These are phyloP conservation scores for Torymus aiolomorphi DNA, from an alignment of 2,888 invertebrate genomes.

Conservation along the genomic window DNA sequence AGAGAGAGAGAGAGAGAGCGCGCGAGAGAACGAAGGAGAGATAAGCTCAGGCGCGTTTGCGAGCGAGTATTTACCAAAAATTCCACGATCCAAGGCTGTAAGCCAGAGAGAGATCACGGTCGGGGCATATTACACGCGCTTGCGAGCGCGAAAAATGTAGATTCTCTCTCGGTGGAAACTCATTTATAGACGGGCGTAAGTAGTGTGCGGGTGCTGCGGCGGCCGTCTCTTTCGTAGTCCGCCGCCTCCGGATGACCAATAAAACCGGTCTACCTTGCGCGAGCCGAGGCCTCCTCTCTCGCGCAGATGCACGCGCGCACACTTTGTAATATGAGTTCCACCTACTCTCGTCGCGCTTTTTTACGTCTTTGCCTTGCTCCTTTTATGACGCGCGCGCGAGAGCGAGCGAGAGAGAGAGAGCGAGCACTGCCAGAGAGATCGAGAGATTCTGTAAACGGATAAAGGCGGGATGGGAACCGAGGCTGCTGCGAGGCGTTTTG, in stretches of 20 bases:
- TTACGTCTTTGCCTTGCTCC: conserved; percentile 24
- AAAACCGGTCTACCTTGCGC: conserved; percentile 50
- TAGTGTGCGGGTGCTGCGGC: conserved; percentile 11
- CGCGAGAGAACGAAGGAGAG: background rate
- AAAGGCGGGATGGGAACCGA: background rate
- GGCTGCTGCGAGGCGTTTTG: background rate
- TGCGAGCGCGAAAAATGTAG: conserved; percentile 4
- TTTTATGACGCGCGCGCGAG: conserved; percentile 14
- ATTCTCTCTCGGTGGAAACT: conserved; percentile 33
- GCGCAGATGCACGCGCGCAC: conserved; percentile 27
- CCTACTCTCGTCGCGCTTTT: conserved; percentile 35
- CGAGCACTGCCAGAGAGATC: conserved; percentile 1
- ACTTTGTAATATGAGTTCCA: conserved; percentile 44
- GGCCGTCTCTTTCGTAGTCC: conserved; percentile 14
- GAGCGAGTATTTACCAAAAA: conserved; percentile 20
- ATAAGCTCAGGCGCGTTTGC: background rate
- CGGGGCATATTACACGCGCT: conserved; percentile 11
- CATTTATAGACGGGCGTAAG: conserved; percentile 27
- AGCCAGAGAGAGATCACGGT: conserved; percentile 33
- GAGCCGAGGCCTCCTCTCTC: background rate
- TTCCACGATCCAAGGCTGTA: conserved; percentile 22
- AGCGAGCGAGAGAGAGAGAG: no score
- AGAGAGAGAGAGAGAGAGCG: background rate
- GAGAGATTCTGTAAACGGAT: conserved; percentile 39
- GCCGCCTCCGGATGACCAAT: conserved; percentile 6